phyloP scores from a whole-genome alignment of 2,113 vertebrate species.

The Cyrtonyx montezumae region DNA sequence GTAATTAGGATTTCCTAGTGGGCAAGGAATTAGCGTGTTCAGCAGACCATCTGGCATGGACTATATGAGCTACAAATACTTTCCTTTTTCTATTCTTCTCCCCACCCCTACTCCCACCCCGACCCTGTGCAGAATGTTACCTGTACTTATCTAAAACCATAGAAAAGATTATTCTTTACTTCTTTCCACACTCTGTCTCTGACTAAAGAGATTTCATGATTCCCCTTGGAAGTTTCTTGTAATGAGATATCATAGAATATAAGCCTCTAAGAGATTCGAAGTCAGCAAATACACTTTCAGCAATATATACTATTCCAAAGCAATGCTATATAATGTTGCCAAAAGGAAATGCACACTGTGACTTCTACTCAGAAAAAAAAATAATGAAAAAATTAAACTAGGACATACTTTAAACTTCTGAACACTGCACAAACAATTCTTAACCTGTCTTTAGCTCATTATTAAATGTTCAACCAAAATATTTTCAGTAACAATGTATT shows the following conservation, averaged over 20 bases:
- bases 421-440: neutral
- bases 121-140: neutral
- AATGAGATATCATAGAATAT: neutral
- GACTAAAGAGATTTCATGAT: neutral
- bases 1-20: neutral
- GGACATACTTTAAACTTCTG: neutral
- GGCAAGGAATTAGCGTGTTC: neutral
- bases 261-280: neutral
- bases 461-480: neutral
- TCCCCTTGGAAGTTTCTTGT: fast-evolving
- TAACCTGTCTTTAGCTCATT: neutral
- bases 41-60: neutral
- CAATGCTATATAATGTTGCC: neutral
- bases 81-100: neutral
- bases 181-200: neutral
- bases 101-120: neutral
- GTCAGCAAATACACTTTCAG: neutral
- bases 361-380: neutral
- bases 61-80: neutral
- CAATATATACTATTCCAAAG: neutral
- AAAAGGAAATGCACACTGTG: neutral
- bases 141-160: neutral
- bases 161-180: neutral
- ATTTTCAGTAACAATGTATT: neutral
- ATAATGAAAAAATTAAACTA: neutral